phyloP scores from a whole-genome alignment of 2,113 vertebrate species.

The Cacatua alba region DNA sequence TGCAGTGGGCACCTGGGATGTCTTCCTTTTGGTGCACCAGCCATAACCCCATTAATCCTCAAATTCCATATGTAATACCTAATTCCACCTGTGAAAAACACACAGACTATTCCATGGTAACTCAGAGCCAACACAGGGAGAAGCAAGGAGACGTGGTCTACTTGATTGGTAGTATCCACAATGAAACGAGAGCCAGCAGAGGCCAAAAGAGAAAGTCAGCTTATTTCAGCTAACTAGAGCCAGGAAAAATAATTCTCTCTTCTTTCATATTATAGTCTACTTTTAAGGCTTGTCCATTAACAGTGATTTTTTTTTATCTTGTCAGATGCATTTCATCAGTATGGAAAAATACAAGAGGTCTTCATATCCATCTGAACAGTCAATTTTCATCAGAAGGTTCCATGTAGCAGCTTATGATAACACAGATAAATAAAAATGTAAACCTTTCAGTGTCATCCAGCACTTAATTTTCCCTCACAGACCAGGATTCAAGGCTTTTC shows the following conservation, averaged over 20 bases:
- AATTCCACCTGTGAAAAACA: background rate
- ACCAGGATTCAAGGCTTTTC: background rate
- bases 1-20: background rate
- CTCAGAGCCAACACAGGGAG: background rate
- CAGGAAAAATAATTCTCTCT: background rate
- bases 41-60: background rate
- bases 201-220: background rate
- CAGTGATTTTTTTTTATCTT: background rate
- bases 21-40: background rate
- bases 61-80: background rate
- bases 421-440: background rate
- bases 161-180: background rate
- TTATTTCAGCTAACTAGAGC: background rate
- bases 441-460: background rate
- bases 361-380: background rate
- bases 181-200: background rate
- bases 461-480: background rate
- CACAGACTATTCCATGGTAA: background rate
- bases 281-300: background rate
- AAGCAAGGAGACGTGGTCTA: background rate
- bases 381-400: background rate
- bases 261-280: background rate
- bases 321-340: background rate
- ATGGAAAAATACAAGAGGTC: background rate
- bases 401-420: background rate